Conservation (phyloP, 2,888 invertebrate genomes). For the Emmelina monodactyla region DNA sequence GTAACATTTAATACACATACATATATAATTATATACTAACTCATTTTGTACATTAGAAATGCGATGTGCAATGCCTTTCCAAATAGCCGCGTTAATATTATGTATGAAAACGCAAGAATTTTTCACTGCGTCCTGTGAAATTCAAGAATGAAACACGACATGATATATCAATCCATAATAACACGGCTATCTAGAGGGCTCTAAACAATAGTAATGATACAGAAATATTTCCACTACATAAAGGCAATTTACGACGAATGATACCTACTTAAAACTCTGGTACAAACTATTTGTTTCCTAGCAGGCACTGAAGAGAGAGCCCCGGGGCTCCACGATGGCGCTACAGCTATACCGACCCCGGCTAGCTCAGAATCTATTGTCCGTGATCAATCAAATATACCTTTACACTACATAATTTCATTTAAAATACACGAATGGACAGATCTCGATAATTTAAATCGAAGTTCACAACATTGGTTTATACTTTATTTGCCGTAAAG, state of each 20-base stretch:
- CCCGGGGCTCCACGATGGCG: too few relatives aligned
- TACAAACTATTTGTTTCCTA: slow-evolving; percentile 18
- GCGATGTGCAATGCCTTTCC: too few relatives aligned
- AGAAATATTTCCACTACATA: slow-evolving; percentile 23
- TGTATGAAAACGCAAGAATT: too few relatives aligned
- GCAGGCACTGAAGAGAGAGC: slow-evolving; percentile 33
- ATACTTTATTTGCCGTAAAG: slow-evolving; percentile 30
- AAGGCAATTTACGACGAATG: slow-evolving; percentile 26
- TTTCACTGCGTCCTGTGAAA: too few relatives aligned
- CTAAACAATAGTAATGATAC: too few relatives aligned
- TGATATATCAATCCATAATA: too few relatives aligned
- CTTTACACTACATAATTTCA: not conserved
- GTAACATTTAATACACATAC: too few relatives aligned
- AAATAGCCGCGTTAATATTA: too few relatives aligned
- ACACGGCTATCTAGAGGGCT: too few relatives aligned
- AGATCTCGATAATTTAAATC: not conserved
- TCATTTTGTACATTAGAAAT: too few relatives aligned
- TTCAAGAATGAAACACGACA: too few relatives aligned
- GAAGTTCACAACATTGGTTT: slow-evolving; percentile 3
- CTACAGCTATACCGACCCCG: not conserved
- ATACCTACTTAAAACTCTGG: slow-evolving; percentile 14
- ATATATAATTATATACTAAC: too few relatives aligned
- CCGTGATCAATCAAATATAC: slow-evolving; percentile 3
- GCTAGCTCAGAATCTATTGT: not conserved
- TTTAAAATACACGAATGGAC: slow-evolving; percentile 1